Evolutionary conservation across 2,113 vertebrate genomes (phyloP).

Genomic region (Rhinogobius similis): DNA sequence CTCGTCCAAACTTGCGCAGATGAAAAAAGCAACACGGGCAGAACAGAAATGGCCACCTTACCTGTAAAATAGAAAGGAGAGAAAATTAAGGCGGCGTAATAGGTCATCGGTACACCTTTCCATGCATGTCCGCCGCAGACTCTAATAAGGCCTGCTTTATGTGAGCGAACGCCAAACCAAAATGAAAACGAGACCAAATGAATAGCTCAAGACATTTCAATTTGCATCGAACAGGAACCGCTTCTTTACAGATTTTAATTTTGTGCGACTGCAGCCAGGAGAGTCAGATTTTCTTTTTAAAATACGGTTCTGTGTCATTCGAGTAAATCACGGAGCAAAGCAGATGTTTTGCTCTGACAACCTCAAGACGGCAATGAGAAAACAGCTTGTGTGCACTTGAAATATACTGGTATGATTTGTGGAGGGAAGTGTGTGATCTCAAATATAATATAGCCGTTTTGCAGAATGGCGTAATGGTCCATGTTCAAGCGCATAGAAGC

Average conservation of each 20-base stretch:
- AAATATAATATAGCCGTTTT: background rate
- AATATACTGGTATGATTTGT: background rate
- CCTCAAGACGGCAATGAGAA: background rate
- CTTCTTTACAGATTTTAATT: too few relatives aligned
- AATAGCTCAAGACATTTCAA: background rate
- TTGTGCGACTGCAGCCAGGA: too few relatives aligned
- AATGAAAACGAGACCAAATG: background rate
- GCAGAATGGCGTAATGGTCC: background rate
- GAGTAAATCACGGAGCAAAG: background rate
- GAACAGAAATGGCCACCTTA: background rate
- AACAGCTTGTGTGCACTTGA: background rate
- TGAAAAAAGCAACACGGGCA: background rate
- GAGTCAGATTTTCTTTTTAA: background rate
- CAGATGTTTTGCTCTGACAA: slow-evolving; percentile 1
- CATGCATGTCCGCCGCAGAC: too few relatives aligned
- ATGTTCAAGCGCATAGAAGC: background rate
- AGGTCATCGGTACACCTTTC: background rate
- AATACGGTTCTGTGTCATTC: background rate
- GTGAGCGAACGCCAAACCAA: background rate
- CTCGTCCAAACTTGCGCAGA: background rate
- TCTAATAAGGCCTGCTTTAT: background rate
- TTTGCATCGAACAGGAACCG: too few relatives aligned
- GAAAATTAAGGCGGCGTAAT: background rate
- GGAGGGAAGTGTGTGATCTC: background rate
- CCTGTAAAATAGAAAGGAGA: background rate